Base-by-base conservation (phyloP, 2,888 invertebrate genomes). In the Aphidius colemani region DNA sequence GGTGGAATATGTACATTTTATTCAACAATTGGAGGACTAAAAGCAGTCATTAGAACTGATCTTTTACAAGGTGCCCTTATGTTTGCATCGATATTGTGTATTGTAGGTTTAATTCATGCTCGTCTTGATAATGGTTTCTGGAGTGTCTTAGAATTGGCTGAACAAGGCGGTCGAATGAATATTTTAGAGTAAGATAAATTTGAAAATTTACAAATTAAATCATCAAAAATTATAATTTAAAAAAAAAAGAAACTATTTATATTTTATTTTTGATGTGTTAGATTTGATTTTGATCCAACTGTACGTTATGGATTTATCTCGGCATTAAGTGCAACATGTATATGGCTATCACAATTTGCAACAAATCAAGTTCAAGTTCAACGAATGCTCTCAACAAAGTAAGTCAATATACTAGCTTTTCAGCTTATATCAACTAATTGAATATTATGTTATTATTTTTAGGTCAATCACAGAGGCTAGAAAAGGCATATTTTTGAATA, bases 11-110 rank as follows among this genome's bases (percentile, higher is more conserved):
- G 94, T 78, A 93, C 93, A 0, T 92, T 95, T 78, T 95, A 95
- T 77, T 93, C 94, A 0, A 90, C 92, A 0, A 85, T 94, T 69
- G 95, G 95, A 39, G 95, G 95, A 18, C 94, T 95, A 90, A 95
- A 95, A 81, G 95, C 95, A 2, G 95, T 95, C 0, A 83, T 95
- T 59, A 88, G 94, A 71, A 95, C 95, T 1, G 95, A 95, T 78
- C 88, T 95, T 0, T 89, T 95, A 70, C 93, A 93, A 77, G 93
- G 93, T 0, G 66, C 91, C 3, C 85, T 95, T 5, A 95, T 95
- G 95, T 93, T 93, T 77, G 88, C 86, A 5, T 91, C 94, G 1
- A 86, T 95, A 11, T 89, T 90, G 70, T 89, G 91, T 75, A 87
- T 95, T 2, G 89, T 94, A 10, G 86, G 90, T 57, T 89, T 89